Percentiles rank a stretch among this genome's conserved stretches.
phyloP scores from a whole-genome alignment of 64 coral and sea anemone species.

The Orbicella faveolata region DNA sequence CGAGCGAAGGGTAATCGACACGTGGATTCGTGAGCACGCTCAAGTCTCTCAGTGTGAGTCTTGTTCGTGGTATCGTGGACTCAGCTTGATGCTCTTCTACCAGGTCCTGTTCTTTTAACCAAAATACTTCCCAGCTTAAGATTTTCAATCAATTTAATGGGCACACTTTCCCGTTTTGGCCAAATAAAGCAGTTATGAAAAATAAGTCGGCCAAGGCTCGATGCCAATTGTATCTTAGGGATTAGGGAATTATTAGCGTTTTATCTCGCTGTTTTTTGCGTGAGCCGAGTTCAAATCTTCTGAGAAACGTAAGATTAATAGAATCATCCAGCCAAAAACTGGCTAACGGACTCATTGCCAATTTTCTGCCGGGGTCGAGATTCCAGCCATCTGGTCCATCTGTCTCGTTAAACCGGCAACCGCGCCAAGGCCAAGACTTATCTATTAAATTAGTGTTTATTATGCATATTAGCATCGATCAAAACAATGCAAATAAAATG shows the following conservation, averaged over 20 bases:
- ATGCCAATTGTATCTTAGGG: slow-evolving; percentile 11
- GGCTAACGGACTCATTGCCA: neutral
- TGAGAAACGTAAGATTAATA: neutral
- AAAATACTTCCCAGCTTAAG: neutral
- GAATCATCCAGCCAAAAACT: neutral
- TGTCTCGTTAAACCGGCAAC: neutral
- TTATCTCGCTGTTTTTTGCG: neutral
- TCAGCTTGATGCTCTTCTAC: neutral
- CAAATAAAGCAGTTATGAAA: neutral
- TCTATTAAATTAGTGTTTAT: neutral
- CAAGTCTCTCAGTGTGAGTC: neutral
- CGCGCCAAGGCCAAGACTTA: neutral
- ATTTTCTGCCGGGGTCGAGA: neutral
- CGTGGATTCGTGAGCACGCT: neutral
- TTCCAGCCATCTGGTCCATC: neutral
- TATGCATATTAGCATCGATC: slow-evolving; percentile 24
- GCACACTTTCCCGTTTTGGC: neutral
- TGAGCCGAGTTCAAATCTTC: neutral
- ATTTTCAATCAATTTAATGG: neutral
- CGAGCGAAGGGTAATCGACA: neutral
- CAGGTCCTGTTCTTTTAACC: neutral
- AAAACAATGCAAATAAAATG: slow-evolving; percentile 16
- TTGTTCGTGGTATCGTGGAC: neutral
- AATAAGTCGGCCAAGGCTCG: neutral
- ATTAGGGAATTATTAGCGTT: neutral